Percentiles rank a stretch among this genome's conserved stretches.
Evolutionary conservation across 2,113 vertebrate species (phyloP).

Genomic region (Macrotus californicus): DNA sequence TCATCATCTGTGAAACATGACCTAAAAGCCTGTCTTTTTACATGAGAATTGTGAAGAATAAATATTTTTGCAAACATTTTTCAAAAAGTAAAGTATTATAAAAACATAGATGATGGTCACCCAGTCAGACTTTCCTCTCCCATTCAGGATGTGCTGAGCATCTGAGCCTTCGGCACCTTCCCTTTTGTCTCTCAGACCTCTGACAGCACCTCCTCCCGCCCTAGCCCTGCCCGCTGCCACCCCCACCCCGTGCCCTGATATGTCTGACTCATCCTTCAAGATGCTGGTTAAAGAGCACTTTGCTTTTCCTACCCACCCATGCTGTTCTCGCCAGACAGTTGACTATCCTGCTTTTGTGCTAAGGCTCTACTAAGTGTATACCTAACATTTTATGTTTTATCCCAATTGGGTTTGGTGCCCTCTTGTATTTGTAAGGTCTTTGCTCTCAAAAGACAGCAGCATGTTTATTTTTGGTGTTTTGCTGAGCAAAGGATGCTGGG

Average conservation of each 20-base stretch:
- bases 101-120: not conserved
- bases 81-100: not conserved
- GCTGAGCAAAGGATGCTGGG: not conserved
- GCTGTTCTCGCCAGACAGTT: not conserved
- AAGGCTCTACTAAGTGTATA: not conserved
- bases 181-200: not conserved
- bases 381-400: not conserved
- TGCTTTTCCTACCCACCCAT: not conserved
- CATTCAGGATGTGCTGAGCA: not conserved
- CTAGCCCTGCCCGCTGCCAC: accelerated
- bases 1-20: not conserved
- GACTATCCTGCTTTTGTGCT: not conserved
- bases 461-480: not conserved
- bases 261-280: not conserved
- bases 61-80: not conserved
- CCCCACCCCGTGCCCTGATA: not conserved
- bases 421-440: not conserved
- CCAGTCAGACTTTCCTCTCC: not conserved
- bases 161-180: not conserved
- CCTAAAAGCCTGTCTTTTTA: not conserved
- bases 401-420: not conserved
- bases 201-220: not conserved
- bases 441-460: not conserved
- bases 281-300: not conserved
- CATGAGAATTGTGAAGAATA: not conserved